Evolutionary conservation across 2,797 vertebrate genomes (phyloP).

Genomic region (Callimico goeldii): DNA sequence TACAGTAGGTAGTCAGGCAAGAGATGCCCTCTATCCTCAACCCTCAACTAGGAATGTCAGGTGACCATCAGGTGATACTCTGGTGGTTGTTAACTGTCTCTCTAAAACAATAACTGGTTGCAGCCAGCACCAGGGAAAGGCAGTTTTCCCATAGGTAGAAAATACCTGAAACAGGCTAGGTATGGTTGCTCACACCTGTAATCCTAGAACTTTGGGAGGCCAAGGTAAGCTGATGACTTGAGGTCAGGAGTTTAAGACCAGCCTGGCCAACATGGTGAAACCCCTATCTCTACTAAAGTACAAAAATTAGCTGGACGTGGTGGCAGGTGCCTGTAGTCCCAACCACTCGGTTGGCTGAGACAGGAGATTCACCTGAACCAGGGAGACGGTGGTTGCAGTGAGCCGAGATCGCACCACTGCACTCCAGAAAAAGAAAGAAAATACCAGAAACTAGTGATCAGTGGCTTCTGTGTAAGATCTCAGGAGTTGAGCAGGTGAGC

Average conservation of each 20-base stretch:
- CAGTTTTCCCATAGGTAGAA: neutral
- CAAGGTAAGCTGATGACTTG: neutral
- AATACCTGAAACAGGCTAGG: neutral
- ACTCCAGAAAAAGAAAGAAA: neutral
- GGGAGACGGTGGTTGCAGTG: neutral
- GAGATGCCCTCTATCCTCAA: fast-evolving
- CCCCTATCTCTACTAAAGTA: neutral
- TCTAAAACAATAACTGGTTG: neutral
- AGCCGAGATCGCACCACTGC: neutral
- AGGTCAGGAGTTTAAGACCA: neutral
- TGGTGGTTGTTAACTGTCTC: too few relatives aligned
- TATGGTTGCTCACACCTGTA: neutral
- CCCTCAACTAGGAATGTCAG: too few relatives aligned
- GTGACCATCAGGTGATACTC: too few relatives aligned
- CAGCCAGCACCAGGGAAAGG: neutral
- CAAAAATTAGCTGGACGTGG: neutral
- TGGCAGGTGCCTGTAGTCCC: neutral
- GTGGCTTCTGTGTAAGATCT: neutral
- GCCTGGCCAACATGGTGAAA: too few relatives aligned
- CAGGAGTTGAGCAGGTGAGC: neutral
- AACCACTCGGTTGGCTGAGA: neutral
- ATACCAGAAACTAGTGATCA: neutral
- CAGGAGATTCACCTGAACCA: neutral
- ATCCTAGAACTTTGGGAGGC: neutral
- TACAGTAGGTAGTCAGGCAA: neutral